These are phyloP conservation scores for Melanotus villosus DNA, from an alignment of 2,888 invertebrate species.

Conservation along the genomic window DNA sequence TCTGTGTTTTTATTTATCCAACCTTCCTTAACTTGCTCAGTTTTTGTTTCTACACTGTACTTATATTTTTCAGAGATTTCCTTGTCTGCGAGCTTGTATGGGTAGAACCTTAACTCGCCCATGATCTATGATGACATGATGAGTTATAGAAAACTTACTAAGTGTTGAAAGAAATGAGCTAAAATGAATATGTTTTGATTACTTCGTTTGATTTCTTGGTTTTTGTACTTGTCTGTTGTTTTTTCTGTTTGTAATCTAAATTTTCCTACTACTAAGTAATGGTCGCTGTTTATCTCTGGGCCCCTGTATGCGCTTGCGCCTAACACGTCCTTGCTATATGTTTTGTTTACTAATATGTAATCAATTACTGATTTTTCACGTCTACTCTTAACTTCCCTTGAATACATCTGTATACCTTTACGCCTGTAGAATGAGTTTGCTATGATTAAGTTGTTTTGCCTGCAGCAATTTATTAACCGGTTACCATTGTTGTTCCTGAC, in stretches of 20 bases:
- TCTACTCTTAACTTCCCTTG: constrained; percentile 2
- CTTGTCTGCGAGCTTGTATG: background rate
- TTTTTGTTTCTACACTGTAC: background rate
- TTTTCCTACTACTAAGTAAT: background rate
- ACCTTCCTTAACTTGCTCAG: background rate
- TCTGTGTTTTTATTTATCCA: background rate
- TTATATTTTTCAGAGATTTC: background rate
- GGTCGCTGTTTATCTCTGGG: constrained; percentile 4
- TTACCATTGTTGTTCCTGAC: background rate
- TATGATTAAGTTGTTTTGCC: background rate
- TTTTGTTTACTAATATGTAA: background rate
- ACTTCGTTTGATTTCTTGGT: background rate
- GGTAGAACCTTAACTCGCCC: too few relatives aligned
- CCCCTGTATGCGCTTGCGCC: constrained; percentile 1
- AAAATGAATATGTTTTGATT: background rate
- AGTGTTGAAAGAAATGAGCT: too few relatives aligned
- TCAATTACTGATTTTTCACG: constrained; percentile 6
- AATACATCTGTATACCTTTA: background rate
- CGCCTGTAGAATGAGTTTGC: background rate
- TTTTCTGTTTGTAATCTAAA: background rate
- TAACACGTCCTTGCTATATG: background rate
- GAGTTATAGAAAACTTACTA: too few relatives aligned
- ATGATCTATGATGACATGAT: too few relatives aligned
- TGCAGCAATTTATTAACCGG: background rate
- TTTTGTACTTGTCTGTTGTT: background rate